These are phyloP conservation scores for Montipora cactus DNA, from an alignment of 64 coral and sea anemone genomes.

Conservation along the genomic window DNA sequence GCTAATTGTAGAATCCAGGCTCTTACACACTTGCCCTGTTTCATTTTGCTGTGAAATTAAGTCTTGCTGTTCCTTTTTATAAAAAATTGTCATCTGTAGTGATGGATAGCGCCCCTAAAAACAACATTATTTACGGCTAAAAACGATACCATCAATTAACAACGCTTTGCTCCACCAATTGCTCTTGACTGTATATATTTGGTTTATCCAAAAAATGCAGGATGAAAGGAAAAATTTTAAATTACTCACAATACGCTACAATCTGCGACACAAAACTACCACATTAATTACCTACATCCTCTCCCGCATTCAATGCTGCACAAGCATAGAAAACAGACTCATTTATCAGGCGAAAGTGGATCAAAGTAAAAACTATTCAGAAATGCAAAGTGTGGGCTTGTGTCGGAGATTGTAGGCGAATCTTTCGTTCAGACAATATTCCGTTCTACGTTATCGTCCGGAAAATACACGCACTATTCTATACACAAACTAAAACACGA, in stretches of 20 bases:
- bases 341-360: background rate
- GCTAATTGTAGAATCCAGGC: background rate
- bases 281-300: background rate
- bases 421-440: background rate
- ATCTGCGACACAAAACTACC: conserved; percentile 1
- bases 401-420: background rate
- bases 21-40: conserved; percentile 9
- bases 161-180: background rate
- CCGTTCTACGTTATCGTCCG: background rate
- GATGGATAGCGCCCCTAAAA: background rate
- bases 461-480: background rate
- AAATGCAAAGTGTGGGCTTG: background rate
- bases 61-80: background rate
- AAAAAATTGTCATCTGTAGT: background rate
- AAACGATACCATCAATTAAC: too few species aligned
- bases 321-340: background rate
- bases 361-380: background rate
- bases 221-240: background rate
- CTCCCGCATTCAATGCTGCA: background rate
- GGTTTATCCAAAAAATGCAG: background rate
- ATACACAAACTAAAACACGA: too few species aligned
- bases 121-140: too few species aligned
- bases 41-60: background rate
- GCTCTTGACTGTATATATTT: background rate
- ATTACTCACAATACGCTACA: background rate